Evolutionary conservation across 35 echinoderm and acorn worm genomes (phyloP), one percentile per base, ranked within the genome.

Genomic region (Chiridota heheva): DNA sequence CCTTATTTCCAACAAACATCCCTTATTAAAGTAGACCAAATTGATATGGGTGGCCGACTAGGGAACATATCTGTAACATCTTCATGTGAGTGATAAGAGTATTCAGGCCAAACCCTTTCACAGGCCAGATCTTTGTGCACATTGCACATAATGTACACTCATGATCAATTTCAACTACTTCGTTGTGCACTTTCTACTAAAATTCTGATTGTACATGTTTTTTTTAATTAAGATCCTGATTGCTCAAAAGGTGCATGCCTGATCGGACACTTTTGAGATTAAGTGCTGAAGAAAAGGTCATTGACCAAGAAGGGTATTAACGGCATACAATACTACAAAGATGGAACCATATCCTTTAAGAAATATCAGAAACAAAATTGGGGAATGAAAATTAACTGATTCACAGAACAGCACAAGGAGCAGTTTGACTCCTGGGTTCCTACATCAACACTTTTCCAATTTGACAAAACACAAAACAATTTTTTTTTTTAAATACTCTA

Each of bases 241-340:
- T 44, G 16, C 25, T 22, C 40, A 42, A 28, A 26, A 8, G 3
- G 40, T n/a, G 6, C 49, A 15, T 10, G 69, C 49, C 4, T 44
- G 20, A 44, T 27, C 33, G 44, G 41, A 46, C 17, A 42, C 36
- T 72, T 38, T 17, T 4, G 40, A 25, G 25, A 30, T 42, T 44
- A 72, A 25, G 27, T 72, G 69, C 20, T 28, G 40, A 72, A 72
- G 36, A 72, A 44, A 72, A 49, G 26, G 10, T 30, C 15, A 63
- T 30, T 25, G 10, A 20, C 28, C 20, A 39, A 27, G 5, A 39
- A 27, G 34, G 32, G 45, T 18, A 22, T 40, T n/a, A 13, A 66
- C 17, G 27, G 30, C 63, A 66, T 25, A 5, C 16, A 5, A 5
- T 35, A 66, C 5, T 5, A 66, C 27, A 16, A 33, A 18, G 29